These are phyloP conservation scores for Pelodytes ibericus DNA, from an alignment of 2,797 vertebrate species.

Conservation along the genomic window DNA sequence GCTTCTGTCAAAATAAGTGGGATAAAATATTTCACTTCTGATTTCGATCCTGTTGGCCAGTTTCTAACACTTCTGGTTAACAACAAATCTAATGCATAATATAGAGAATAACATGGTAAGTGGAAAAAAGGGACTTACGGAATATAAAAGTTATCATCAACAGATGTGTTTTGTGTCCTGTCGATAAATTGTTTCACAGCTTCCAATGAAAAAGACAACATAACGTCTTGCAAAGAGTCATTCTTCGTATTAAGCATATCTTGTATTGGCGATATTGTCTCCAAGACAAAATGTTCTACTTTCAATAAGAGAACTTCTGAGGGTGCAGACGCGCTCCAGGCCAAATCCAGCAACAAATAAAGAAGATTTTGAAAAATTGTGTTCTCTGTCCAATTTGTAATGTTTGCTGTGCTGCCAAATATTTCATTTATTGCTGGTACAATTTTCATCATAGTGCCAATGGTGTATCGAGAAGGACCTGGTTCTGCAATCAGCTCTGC, in stretches of 20 bases:
- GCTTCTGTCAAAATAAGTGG: no score
- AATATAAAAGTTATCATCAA: constrained; percentile 1
- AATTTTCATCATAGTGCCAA: constrained; percentile 21
- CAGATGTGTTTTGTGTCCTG: constrained; percentile 4
- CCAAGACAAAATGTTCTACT: constrained; percentile 19
- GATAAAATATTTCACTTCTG: no score
- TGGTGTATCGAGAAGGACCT: background rate
- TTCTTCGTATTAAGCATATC: constrained; percentile 10
- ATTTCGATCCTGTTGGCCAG: no score
- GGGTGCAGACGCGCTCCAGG: constrained; percentile 27
- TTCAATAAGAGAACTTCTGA: constrained; percentile 30
- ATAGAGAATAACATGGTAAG: no score
- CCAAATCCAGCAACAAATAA: constrained; percentile 34
- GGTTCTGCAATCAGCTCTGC: constrained; percentile 24
- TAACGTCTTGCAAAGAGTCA: constrained; percentile 5
- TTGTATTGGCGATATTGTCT: constrained; percentile 26
- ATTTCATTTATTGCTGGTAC: constrained; percentile 26
- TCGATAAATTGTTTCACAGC: constrained; percentile 18
- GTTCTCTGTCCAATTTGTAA: constrained; percentile 14
- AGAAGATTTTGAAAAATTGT: constrained; percentile 19
- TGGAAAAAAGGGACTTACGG: background rate
- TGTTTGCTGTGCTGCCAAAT: constrained; percentile 1
- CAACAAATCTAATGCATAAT: no score
- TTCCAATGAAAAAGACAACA: constrained; percentile 41
- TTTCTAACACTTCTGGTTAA: no score